phyloP scores from a whole-genome alignment of 2,797 vertebrate genomes.

The Tamandua tetradactyla region DNA sequence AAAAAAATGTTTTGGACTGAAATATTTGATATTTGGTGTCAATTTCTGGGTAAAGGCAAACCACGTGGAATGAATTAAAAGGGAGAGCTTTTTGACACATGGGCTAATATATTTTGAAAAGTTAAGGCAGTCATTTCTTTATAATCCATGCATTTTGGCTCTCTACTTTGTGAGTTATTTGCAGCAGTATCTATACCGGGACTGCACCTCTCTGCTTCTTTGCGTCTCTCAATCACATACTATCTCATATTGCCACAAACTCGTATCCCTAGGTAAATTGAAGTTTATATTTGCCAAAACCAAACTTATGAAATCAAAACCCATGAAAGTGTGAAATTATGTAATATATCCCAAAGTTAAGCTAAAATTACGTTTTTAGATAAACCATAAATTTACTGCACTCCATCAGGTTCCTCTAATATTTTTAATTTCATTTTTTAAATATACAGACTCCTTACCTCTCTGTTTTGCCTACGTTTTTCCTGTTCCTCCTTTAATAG shows the following conservation, averaged over 20 bases:
- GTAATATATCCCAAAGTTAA: background rate
- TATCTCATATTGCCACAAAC: background rate
- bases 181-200: background rate
- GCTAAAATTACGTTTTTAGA: conserved; percentile 46
- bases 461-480: background rate
- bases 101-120: conserved; percentile 68
- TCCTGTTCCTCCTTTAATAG: background rate
- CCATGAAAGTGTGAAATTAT: background rate
- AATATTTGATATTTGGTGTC: conserved; percentile 67
- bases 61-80: conserved; percentile 72
- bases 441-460: background rate
- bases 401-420: background rate
- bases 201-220: background rate
- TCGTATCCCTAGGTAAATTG: background rate
- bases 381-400: background rate
- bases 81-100: conserved; percentile 61
- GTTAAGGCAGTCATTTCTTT: background rate
- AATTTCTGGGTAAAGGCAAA: conserved; percentile 46
- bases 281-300: background rate
- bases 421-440: background rate
- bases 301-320: background rate
- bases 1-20: conserved; percentile 57
- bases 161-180: conserved; percentile 38
- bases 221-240: background rate
- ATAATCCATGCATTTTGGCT: background rate